phyloP scores from a whole-genome alignment of 2,888 invertebrate species.

The Meloe dianella region DNA sequence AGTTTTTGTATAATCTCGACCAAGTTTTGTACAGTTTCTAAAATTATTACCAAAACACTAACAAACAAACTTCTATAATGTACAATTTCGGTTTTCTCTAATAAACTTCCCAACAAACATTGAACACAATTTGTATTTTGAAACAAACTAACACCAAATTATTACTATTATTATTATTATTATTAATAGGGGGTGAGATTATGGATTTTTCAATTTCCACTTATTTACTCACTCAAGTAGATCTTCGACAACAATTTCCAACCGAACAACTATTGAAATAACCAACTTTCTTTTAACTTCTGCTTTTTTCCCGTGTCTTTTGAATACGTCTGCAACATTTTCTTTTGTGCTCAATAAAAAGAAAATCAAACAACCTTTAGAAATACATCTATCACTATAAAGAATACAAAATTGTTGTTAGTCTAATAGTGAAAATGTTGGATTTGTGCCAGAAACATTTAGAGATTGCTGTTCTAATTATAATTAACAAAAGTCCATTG shows the following conservation, averaged over 20 bases:
- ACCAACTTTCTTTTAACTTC: neutral
- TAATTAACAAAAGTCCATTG: too few species aligned
- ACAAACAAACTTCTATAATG: slow-evolving; percentile 2
- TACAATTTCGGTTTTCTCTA: slow-evolving; percentile 5
- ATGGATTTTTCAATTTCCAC: neutral
- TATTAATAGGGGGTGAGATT: neutral
- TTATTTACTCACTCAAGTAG: neutral
- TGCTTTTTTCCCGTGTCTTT: neutral
- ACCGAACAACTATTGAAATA: neutral
- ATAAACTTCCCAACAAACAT: slow-evolving; percentile 5
- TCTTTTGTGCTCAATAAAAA: neutral
- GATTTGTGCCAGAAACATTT: too few species aligned
- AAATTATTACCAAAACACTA: neutral
- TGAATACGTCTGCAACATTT: neutral
- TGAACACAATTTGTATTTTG: neutral
- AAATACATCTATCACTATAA: neutral
- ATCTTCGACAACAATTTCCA: neutral
- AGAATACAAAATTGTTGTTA: neutral
- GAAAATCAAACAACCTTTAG: neutral
- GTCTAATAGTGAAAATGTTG: neutral
- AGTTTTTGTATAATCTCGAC: neutral
- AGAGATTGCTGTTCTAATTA: too few species aligned
- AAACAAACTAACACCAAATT: neutral
- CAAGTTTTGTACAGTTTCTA: neutral
- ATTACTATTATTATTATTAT: neutral